Conservation (phyloP, 2,888 invertebrate species). For the Carterocephalus palaemon region DNA sequence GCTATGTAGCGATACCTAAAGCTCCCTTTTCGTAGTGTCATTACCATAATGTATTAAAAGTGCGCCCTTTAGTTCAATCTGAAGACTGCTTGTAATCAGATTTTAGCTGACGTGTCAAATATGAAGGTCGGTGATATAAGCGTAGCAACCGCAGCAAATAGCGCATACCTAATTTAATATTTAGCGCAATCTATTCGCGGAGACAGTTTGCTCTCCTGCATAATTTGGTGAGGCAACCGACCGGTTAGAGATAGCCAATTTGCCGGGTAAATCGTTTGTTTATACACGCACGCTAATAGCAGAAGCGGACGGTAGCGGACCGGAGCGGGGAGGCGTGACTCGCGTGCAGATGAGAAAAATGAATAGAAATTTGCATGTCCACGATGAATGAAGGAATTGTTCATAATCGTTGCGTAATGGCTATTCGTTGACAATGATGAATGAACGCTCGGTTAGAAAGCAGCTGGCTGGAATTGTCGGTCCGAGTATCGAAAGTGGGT, state of each 20-base stretch:
- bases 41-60: too few species aligned
- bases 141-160: too few species aligned
- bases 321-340: conserved; percentile 15
- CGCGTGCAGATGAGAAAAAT: background rate
- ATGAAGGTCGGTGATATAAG: too few species aligned
- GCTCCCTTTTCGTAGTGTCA: too few species aligned
- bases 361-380: conserved; percentile 18
- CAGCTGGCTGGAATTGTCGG: background rate
- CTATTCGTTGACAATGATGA: conserved; percentile 2
- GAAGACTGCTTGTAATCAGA: too few species aligned
- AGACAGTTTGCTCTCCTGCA: conserved; percentile 6
- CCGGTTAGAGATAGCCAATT: conserved; percentile 13
- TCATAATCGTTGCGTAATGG: conserved; percentile 10
- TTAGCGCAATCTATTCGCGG: conserved; percentile 17
- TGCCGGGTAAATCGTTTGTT: conserved; percentile 24
- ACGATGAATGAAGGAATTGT: conserved; percentile 19
- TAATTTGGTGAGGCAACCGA: conserved; percentile 10
- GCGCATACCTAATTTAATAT: conserved; percentile 9
- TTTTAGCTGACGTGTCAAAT: too few species aligned
- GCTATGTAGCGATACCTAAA: too few species aligned
- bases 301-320: conserved; percentile 3
- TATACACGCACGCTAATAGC: conserved; percentile 22
- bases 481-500: background rate
- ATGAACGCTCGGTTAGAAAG: background rate
- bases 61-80: too few species aligned